Conservation (phyloP, 2,797 vertebrate genomes). For the Numenius phaeopus region DNA sequence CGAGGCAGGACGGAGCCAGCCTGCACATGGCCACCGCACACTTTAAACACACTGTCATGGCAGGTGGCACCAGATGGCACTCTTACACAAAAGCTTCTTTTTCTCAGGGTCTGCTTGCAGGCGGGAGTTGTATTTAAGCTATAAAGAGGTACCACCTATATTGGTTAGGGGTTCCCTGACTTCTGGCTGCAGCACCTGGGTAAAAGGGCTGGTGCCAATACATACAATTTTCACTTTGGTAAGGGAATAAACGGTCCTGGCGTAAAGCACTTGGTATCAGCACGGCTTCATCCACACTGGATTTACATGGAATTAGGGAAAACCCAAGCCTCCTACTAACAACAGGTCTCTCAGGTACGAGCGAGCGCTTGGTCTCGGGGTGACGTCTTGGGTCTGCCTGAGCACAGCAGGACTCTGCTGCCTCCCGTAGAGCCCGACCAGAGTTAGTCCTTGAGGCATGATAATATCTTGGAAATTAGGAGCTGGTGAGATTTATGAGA, state of each 20-base stretch:
- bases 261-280: background rate
- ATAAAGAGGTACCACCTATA: background rate
- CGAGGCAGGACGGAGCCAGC: background rate
- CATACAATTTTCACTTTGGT: background rate
- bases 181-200: background rate
- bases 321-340: background rate
- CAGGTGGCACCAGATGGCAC: conserved; percentile 67
- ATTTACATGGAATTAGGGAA: background rate
- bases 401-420: background rate
- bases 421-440: background rate
- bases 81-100: conserved; percentile 58
- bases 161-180: background rate
- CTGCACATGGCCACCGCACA: background rate
- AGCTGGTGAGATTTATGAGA: background rate
- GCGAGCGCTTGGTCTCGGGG: background rate
- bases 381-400: background rate
- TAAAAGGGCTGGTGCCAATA: background rate
- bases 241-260: background rate
- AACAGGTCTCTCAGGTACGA: background rate
- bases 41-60: conserved; percentile 16
- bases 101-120: background rate
- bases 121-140: conserved; percentile 1
- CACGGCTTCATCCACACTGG: background rate
- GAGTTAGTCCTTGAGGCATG: background rate
- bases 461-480: background rate